Base-by-base conservation (phyloP, 2,113 vertebrate species). In the Psophia crepitans region DNA sequence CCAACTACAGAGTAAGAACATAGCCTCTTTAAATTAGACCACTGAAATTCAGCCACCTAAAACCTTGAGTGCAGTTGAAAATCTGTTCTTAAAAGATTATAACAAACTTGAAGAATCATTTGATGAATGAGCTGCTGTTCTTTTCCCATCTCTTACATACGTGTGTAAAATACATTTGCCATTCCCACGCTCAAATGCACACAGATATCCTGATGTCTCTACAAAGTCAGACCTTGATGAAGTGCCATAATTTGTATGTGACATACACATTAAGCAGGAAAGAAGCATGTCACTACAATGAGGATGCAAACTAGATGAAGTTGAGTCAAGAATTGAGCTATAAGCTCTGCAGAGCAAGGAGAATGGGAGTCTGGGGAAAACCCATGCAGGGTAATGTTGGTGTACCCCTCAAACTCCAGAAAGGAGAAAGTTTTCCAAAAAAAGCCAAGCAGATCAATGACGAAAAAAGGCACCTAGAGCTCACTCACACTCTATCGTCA, bases 311-410 rank as follows among this genome's bases (percentile, higher is more conserved):
- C 5, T 51, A 80, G 30, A 39, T 24, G 32, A 83, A 96, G 26
- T 11, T 63, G 64, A 66, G 14, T 6, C 53, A 90, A 56, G 37
- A 84, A 33, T 0, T 48, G 23, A n/a, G 27, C 39, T 1, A 54
- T 20, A 11, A 49, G 8, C 18, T 71, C 51, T 51, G 28, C 1
- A 6, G 41, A 56, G 26, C 18, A 74, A 35, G 28, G 5, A 33
- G 39, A 92, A 63, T 14, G 21, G 4, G 16, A 48, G 6, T 9
- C 14, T 63, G 1, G 1, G 37, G n/a, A 74, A 78, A 74, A 84
- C 6, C 22, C 14, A 27, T 2, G 5, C 43, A 73, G 16, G 26
- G 27, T 39, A 49, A 32, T 1, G 0, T 22, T 39, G n/a, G 3
- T 68, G 8, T 30, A 41, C 14, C 26, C 28, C 53, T 75, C 43